phyloP scores from a whole-genome alignment of 2,797 vertebrate species.

The Eulemur mongoz region DNA sequence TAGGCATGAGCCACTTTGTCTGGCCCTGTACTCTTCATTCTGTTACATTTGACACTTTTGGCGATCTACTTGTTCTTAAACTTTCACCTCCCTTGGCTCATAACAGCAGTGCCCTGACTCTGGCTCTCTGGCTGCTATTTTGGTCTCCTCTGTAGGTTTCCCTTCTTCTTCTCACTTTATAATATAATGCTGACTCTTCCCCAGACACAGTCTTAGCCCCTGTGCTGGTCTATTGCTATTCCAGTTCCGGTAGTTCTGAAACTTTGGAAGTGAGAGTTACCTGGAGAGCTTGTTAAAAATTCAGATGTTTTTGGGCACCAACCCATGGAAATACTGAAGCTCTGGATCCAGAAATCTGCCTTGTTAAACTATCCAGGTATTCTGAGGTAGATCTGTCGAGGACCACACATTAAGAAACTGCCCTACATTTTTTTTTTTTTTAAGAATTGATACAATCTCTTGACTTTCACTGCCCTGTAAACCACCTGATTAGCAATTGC shows the following conservation, averaged over 20 bases:
- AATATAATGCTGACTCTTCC: conserved; percentile 14
- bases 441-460: conserved; percentile 25
- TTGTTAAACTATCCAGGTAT: conserved; percentile 11
- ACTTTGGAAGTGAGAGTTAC: conserved; percentile 44
- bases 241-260: not conserved
- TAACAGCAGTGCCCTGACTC: not conserved
- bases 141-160: not conserved
- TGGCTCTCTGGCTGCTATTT: not conserved
- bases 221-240: conserved; percentile 11
- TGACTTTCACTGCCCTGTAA: conserved; percentile 8
- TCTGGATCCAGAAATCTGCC: not conserved
- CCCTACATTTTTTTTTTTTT: not conserved
- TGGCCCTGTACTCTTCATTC: not conserved
- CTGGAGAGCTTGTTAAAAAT: conserved; percentile 18
- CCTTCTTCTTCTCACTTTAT: conserved; percentile 7
- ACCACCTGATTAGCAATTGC: conserved; percentile 21
- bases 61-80: conserved; percentile 29
- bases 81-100: not conserved
- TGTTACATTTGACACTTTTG: not conserved
- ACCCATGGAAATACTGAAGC: not conserved
- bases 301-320: not conserved
- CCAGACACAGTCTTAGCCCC: not conserved
- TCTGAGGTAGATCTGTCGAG: not conserved
- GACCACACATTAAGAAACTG: not conserved
- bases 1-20: too few relatives aligned